Conservation (phyloP, 2,888 invertebrate species). For the Baronia brevicornis region DNA sequence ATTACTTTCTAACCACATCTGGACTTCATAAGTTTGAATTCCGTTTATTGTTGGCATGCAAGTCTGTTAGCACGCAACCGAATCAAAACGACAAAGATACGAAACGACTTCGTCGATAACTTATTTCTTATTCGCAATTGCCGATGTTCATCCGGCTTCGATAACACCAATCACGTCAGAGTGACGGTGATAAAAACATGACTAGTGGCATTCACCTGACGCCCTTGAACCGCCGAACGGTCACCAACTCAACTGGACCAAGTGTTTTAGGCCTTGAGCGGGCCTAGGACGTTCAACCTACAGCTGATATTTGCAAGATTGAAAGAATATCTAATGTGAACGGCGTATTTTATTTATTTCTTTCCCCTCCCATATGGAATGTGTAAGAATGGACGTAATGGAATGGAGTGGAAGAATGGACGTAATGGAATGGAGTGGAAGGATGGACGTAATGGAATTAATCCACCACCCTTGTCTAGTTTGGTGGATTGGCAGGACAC, state of each 20-base stretch:
- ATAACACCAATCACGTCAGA: slow-evolving; percentile 53
- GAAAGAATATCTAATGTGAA: too few species aligned
- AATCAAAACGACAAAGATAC: slow-evolving; percentile 1
- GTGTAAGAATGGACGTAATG: too few species aligned
- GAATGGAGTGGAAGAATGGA: too few species aligned
- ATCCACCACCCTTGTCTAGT: too few species aligned
- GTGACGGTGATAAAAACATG: slow-evolving; percentile 56
- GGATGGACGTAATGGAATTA: too few species aligned
- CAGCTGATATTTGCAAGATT: slow-evolving; percentile 38
- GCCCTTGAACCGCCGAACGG: slow-evolving; percentile 66
- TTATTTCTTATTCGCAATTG: slow-evolving; percentile 34
- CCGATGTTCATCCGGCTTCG: slow-evolving; percentile 55
- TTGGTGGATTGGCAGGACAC: too few species aligned
- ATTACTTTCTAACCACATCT: too few species aligned
- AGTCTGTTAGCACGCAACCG: slow-evolving; percentile 21
- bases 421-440: too few species aligned
- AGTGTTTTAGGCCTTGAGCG: slow-evolving; percentile 57
- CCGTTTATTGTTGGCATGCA: slow-evolving; percentile 19
- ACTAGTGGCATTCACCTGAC: slow-evolving; percentile 67
- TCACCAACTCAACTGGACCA: slow-evolving; percentile 60
- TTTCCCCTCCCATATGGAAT: too few species aligned
- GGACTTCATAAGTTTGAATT: too few species aligned
- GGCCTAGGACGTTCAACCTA: slow-evolving; percentile 63
- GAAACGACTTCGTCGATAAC: slow-evolving; percentile 27
- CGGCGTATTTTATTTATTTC: too few species aligned